Base-by-base conservation (phyloP, 2,888 invertebrate genomes). In the Spilarctia lutea region DNA sequence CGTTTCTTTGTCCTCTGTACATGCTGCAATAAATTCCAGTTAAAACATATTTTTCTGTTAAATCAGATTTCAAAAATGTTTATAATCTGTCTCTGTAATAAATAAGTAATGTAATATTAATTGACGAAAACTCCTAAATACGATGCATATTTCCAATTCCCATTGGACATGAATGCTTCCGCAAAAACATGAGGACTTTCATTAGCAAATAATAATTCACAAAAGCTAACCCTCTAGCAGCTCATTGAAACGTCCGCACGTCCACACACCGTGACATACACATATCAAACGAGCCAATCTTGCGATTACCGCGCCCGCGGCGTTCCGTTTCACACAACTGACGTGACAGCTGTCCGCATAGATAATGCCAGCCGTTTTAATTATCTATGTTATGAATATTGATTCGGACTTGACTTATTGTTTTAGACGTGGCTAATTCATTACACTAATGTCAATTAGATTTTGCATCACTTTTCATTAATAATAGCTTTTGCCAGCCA, bases 321-420 rank as follows among this genome's bases (percentile, higher is more conserved):
- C 93, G 91, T 93, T 88, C 80, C 91, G 88, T 92, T 92, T 91
- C 91, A 93, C 90, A 90, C 94, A 94, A 93, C 94, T 93, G 94
- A 87, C 86, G 83, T 89, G 92, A 91, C 94, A 94, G 94, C 93
- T 94, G 94, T 91, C 85, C 82, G 86, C 86, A 87, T 88, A 89
- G 88, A 84, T 83, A 84, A 82, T 83, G 79, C 66, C 78, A 81
- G 83, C 83, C 76, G 80, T 81, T 85, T 77, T 86, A 87, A 86
- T 88, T 85, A 78, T 65, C 33, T 60, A 75, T 73, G 74, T 79
- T 81, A 82, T 84, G 83, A 84, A 85, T 86, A 85, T 85, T 83
- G 77, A 82, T 81, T 80, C 72, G 39, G 30, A 27, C 16, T 27
- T 7, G 67, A 60, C 35, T 71, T 74, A 71, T 71, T 71, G 74